These are phyloP conservation scores for Psittacula echo DNA, from an alignment of 2,797 vertebrate genomes.

Conservation along the genomic window DNA sequence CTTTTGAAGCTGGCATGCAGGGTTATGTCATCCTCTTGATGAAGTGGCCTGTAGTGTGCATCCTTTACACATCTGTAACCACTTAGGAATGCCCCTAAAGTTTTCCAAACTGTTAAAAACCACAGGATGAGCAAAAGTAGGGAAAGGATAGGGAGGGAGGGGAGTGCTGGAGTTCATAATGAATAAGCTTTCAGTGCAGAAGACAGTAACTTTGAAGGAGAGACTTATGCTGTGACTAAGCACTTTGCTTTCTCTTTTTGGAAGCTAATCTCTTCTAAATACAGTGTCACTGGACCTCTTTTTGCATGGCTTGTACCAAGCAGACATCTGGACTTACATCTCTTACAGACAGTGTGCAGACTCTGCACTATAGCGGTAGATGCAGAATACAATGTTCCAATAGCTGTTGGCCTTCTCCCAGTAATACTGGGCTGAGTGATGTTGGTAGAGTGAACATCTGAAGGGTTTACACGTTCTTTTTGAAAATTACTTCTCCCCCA, in stretches of 20 bases:
- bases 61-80: conserved; percentile 57
- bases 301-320: not conserved
- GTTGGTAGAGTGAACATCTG: not conserved
- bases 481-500: rapidly evolving
- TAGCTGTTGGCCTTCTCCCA: not conserved
- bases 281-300: not conserved
- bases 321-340: not conserved
- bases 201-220: not conserved
- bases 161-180: not conserved
- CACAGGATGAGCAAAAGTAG: not conserved
- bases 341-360: not conserved
- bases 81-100: conserved; percentile 36
- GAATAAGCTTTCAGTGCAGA: not conserved
- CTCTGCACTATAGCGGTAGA: not conserved
- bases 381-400: rapidly evolving
- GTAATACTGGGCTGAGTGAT: not conserved
- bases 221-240: not conserved
- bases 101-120: conserved; percentile 36
- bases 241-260: not conserved
- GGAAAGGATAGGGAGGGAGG: not conserved
- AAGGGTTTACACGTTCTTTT: not conserved
- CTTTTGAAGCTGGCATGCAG: conserved; percentile 46
- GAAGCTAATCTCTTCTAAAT: not conserved
- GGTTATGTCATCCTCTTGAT: conserved; percentile 38
- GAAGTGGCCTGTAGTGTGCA: conserved; percentile 35